phyloP scores from a whole-genome alignment of 2,888 invertebrate genomes.

The Troides aeacus region DNA sequence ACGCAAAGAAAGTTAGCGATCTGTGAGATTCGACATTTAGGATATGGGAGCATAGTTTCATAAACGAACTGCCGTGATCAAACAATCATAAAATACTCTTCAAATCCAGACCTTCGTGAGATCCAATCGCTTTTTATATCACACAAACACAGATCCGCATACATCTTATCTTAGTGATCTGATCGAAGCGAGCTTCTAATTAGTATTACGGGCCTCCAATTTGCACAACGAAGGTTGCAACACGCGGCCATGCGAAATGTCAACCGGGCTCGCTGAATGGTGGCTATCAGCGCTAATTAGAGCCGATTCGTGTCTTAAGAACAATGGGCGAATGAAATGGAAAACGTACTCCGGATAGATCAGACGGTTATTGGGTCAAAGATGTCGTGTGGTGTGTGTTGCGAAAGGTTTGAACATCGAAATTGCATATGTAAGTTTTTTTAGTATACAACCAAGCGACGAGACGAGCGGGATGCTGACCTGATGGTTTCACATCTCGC shows the following conservation, averaged over 20 bases:
- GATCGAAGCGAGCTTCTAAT: slow-evolving; percentile 51
- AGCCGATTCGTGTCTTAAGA: slow-evolving; percentile 45
- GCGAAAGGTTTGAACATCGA: not conserved
- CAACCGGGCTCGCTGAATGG: slow-evolving; percentile 55
- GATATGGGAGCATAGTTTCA: too few relatives aligned
- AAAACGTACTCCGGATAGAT: slow-evolving; percentile 32
- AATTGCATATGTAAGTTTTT: too few relatives aligned
- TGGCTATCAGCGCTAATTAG: slow-evolving; percentile 64
- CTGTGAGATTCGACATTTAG: too few relatives aligned
- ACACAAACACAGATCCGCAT: slow-evolving; percentile 11
- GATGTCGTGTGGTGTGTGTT: slow-evolving; percentile 4
- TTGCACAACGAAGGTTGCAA: slow-evolving; percentile 60
- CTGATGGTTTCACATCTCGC: too few relatives aligned
- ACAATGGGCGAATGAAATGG: slow-evolving; percentile 48
- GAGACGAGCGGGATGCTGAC: too few relatives aligned
- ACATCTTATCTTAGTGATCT: slow-evolving; percentile 28
- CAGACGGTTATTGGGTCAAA: slow-evolving; percentile 24
- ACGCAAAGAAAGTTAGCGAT: too few relatives aligned
- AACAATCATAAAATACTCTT: not conserved
- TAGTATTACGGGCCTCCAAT: slow-evolving; percentile 62
- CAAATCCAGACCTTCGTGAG: too few relatives aligned
- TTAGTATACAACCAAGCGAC: too few relatives aligned
- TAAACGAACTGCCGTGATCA: too few relatives aligned
- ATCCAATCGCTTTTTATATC: not conserved
- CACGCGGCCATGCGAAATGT: slow-evolving; percentile 68